These are phyloP conservation scores for Drosophila formosana DNA, from an alignment of 2,888 invertebrate genomes.

Conservation along the genomic window DNA sequence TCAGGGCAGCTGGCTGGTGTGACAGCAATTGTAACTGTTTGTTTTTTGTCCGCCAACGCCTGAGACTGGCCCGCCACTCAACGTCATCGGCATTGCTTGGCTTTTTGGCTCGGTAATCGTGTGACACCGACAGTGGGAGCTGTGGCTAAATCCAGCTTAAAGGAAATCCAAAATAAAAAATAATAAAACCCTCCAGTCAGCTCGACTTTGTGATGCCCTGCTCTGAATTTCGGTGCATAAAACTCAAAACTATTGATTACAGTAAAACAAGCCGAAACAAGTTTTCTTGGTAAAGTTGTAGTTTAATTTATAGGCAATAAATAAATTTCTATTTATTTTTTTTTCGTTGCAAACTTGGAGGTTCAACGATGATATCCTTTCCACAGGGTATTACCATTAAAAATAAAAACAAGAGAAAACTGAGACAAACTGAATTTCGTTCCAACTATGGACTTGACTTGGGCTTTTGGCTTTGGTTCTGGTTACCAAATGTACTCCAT, in stretches of 20 bases:
- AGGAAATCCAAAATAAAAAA: background rate
- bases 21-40: conserved; percentile 12
- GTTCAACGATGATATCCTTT: too few relatives aligned
- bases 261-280: too few relatives aligned
- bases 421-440: background rate
- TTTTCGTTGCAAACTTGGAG: too few relatives aligned
- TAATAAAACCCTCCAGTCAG: background rate
- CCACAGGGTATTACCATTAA: too few relatives aligned
- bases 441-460: conserved; percentile 30
- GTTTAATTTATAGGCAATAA: too few relatives aligned
- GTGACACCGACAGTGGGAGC: background rate
- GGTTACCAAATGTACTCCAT: conserved; percentile 51
- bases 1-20: background rate
- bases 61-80: conserved; percentile 52
- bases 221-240: too few relatives aligned
- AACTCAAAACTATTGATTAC: too few relatives aligned
- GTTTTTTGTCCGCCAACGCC: conserved; percentile 42
- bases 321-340: too few relatives aligned
- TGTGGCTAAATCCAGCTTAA: background rate
- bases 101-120: conserved; percentile 12
- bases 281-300: too few relatives aligned
- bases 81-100: conserved; percentile 56
- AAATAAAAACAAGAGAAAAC: background rate
- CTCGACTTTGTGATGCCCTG: background rate
- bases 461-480: conserved; percentile 31